Conservation (phyloP, 1,140 invertebrate genomes). For the Penaeus japonicus region DNA sequence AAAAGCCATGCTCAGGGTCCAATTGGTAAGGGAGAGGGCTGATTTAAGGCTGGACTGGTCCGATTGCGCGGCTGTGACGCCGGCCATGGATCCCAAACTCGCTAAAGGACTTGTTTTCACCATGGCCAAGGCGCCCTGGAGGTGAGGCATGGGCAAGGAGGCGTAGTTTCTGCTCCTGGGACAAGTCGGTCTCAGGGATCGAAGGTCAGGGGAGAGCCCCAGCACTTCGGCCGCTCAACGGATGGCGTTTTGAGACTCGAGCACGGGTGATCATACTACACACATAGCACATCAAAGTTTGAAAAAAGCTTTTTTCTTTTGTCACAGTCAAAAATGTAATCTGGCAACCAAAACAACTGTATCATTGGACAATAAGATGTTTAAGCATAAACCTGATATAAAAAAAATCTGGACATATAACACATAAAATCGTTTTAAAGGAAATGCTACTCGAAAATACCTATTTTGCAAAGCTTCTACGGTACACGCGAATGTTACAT, state of each 20-base stretch:
- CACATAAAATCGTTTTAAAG: too few relatives aligned
- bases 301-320: too few relatives aligned
- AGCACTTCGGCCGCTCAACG: not conserved
- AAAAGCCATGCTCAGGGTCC: constrained; percentile 44
- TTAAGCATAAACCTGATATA: not conserved
- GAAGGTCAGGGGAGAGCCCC: not conserved
- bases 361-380: not conserved
- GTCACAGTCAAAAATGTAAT: not conserved
- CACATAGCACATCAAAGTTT: too few relatives aligned
- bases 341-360: not conserved
- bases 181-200: not conserved
- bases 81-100: not conserved
- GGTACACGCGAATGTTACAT: too few relatives aligned
- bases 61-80: not conserved
- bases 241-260: too few relatives aligned
- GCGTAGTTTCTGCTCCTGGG: constrained; percentile 24
- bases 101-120: constrained; percentile 2
- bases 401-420: not conserved
- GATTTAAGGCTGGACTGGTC: not conserved
- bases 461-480: too few relatives aligned
- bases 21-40: constrained; percentile 39
- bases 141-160: constrained; percentile 10
- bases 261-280: too few relatives aligned
- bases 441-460: too few relatives aligned
- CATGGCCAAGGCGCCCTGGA: constrained; percentile 19